Evolutionary conservation across 2,797 vertebrate genomes (phyloP), one percentile per base, ranked within the genome.

Genomic region (Enteromius thamalakanensis): DNA sequence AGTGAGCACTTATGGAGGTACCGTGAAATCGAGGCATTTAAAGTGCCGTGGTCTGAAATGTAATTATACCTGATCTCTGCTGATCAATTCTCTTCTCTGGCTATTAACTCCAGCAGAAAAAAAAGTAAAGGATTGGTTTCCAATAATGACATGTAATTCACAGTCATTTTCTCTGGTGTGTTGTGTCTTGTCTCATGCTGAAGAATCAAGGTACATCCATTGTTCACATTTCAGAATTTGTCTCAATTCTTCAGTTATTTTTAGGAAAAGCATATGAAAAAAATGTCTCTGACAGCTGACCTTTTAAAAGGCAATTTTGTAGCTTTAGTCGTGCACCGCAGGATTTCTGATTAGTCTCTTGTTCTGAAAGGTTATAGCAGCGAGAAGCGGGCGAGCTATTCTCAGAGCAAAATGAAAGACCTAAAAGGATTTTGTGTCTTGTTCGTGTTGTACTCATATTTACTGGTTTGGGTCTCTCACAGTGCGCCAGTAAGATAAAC

Each of bases 401-500:
- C 49, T 72, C 53, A 47, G 17, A 80, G 32, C 72, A 12, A 53
- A 82, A 45, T 45, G 23, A 75, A 76, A 40, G 34, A 65, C 45
- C 8, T 12, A 5, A 81, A 64, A 49, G 78, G 19, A 4, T 34
- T 62, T 32, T 23, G 2, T 81, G 69, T 12, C 58, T 65, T n/a
- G 32, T 74, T 53, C 29, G 4, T n/a, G 6, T 8, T 6, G 37
- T 58, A 26, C 23, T 45, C 58, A 47, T 64, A 47, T 29, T 62
- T 26, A 21, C 23, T 3, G 58, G 10, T 69, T 37, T 19, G 40
- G 29, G 29, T 53, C n/a, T 53, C 26, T 80, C 72, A 32, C 91
- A 99, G 98, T 99, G 98, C 92, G 96, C 98, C 90, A 99, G 98
- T 89, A 97, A 97, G 90, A 94, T 98, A 82, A 99, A 97, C 0